phyloP scores from a whole-genome alignment of 2,113 vertebrate species.

The Onychostruthus taczanowskii region DNA sequence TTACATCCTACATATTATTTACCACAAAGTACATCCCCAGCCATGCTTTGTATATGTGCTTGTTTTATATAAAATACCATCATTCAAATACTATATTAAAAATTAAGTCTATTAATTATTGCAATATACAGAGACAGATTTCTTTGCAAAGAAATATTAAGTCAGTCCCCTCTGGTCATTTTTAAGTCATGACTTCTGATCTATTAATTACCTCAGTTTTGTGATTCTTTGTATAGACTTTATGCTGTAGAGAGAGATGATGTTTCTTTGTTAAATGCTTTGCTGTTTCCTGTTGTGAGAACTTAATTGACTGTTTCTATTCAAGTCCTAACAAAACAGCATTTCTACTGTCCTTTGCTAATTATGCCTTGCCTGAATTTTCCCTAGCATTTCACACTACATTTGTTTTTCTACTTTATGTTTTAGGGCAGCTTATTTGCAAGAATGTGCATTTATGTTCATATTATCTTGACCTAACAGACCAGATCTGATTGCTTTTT shows the following conservation, averaged over 20 bases:
- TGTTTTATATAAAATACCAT: neutral
- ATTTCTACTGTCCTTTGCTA: slow-evolving; percentile 64
- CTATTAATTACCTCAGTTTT: slow-evolving; percentile 7
- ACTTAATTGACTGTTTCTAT: slow-evolving; percentile 69
- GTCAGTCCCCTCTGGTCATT: neutral
- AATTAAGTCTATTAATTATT: neutral
- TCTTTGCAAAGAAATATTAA: neutral
- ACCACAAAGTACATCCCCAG: neutral
- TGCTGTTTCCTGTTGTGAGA: slow-evolving; percentile 65
- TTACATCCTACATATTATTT: neutral
- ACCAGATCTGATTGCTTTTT: slow-evolving; percentile 60
- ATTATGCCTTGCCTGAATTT: slow-evolving; percentile 46
- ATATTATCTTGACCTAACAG: slow-evolving; percentile 64
- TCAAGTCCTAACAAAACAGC: slow-evolving; percentile 55
- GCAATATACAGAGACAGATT: neutral
- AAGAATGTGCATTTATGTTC: slow-evolving; percentile 48
- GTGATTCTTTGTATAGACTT: slow-evolving; percentile 13
- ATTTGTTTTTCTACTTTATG: slow-evolving; percentile 61
- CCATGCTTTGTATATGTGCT: neutral
- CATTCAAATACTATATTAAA: neutral
- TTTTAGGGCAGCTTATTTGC: slow-evolving; percentile 61
- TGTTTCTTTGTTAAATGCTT: slow-evolving; percentile 57
- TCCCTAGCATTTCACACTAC: slow-evolving; percentile 65
- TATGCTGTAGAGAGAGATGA: slow-evolving; percentile 19
- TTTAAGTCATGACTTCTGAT: neutral